Evolutionary conservation across 2,797 vertebrate species (phyloP).

Genomic region (Sebastes itinus): DNA sequence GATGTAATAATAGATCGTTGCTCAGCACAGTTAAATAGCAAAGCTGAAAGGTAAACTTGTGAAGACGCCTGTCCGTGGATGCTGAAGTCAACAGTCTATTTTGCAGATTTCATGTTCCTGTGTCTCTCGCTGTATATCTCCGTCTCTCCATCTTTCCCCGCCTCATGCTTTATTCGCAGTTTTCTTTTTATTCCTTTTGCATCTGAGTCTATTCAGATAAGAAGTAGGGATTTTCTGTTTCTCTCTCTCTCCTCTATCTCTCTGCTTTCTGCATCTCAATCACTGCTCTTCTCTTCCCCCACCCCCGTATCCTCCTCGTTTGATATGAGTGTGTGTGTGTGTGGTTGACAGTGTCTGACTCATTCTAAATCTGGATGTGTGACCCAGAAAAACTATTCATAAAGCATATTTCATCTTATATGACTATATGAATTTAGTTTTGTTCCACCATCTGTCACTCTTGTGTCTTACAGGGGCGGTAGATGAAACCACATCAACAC

Average conservation of each 20-base stretch:
- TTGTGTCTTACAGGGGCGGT: background rate
- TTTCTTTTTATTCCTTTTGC: constrained; percentile 13
- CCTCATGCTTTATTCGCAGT: constrained; percentile 7
- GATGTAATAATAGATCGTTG: background rate
- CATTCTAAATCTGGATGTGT: constrained; percentile 48
- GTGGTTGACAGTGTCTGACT: constrained; percentile 35
- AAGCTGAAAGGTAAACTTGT: background rate
- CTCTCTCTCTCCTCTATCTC: background rate
- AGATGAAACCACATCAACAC: background rate
- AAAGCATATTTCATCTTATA: constrained; percentile 22
- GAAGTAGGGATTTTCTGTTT: constrained; percentile 10
- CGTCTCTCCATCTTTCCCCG: background rate
- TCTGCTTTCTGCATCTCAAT: constrained; percentile 53
- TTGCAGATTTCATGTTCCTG: background rate
- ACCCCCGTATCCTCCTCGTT: background rate
- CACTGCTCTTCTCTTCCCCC: background rate
- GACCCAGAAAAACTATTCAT: constrained; percentile 59
- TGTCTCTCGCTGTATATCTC: constrained; percentile 13
- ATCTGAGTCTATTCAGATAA: constrained; percentile 35
- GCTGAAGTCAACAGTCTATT: constrained; percentile 8
- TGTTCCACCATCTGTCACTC: background rate
- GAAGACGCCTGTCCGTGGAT: background rate
- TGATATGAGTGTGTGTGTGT: background rate
- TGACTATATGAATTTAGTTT: background rate
- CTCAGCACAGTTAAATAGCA: background rate